phyloP scores from a whole-genome alignment of 1,140 invertebrate species.

The Chrysoperla carnea region DNA sequence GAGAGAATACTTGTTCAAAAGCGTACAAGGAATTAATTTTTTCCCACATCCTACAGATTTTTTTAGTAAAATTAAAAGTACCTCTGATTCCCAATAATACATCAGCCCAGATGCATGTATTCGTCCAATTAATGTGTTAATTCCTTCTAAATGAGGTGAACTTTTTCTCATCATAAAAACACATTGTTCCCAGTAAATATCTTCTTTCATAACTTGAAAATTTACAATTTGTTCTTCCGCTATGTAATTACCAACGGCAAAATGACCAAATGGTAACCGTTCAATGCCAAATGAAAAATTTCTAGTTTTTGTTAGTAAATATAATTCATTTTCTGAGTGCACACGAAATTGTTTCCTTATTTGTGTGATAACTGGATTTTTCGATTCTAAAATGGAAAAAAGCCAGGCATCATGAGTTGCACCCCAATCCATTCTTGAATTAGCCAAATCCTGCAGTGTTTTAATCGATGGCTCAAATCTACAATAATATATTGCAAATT shows the following conservation, averaged over 20 bases:
- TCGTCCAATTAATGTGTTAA: background rate
- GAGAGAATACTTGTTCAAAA: too few species aligned
- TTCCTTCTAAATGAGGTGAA: background rate
- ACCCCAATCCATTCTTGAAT: constrained; percentile 29
- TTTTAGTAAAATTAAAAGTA: background rate
- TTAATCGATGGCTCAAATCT: constrained; percentile 27
- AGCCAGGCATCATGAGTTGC: constrained; percentile 36
- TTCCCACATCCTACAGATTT: too few species aligned
- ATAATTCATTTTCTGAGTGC: constrained; percentile 20
- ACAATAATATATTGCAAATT: constrained; percentile 4
- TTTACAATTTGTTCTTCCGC: background rate
- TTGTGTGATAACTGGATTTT: constrained; percentile 19
- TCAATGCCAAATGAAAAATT: constrained; percentile 30
- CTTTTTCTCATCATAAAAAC: background rate
- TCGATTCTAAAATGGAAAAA: constrained; percentile 27
- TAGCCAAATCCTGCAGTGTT: constrained; percentile 28
- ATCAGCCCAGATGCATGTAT: background rate
- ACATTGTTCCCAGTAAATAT: background rate
- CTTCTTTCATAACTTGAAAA: background rate
- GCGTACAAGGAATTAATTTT: too few species aligned
- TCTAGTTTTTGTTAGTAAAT: constrained; percentile 21
- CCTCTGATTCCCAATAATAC: background rate
- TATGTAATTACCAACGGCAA: background rate
- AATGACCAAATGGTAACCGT: constrained; percentile 24
- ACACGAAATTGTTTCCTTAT: constrained; percentile 25